phyloP scores from a whole-genome alignment of 2,888 invertebrate genomes.

The Morinoia aosen region DNA sequence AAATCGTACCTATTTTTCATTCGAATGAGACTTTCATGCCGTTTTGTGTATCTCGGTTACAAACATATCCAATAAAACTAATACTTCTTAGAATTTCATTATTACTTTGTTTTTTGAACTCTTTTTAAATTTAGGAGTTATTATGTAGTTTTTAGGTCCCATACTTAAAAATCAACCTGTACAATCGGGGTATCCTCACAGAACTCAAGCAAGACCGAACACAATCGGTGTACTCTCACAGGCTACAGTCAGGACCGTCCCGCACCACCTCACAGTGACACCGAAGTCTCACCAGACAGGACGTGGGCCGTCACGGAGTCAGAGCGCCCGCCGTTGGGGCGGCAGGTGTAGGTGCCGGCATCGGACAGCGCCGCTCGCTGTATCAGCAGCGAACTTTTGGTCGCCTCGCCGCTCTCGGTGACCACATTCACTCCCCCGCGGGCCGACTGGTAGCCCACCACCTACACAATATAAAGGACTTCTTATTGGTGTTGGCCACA shows the following conservation, averaged over 20 bases:
- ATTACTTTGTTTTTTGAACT: too few relatives aligned
- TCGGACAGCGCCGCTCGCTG: slow-evolving; percentile 89
- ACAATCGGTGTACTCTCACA: too few relatives aligned
- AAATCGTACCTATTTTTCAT: too few relatives aligned
- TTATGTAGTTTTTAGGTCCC: too few relatives aligned
- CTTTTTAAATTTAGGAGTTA: too few relatives aligned
- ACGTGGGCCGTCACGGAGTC: slow-evolving; percentile 93
- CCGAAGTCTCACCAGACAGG: slow-evolving; percentile 81
- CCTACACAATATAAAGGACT: slow-evolving; percentile 76
- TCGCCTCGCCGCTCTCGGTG: slow-evolving; percentile 89
- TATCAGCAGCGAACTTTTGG: slow-evolving; percentile 89
- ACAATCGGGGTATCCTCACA: too few relatives aligned
- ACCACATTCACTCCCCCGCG: slow-evolving; percentile 92
- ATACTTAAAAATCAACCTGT: too few relatives aligned
- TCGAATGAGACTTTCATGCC: too few relatives aligned
- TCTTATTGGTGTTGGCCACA: neutral
- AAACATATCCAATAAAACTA: too few relatives aligned
- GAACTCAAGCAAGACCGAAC: too few relatives aligned
- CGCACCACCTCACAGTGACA: neutral
- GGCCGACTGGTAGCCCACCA: slow-evolving; percentile 93
- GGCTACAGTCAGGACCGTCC: neutral
- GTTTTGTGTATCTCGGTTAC: too few relatives aligned
- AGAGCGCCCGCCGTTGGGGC: slow-evolving; percentile 92
- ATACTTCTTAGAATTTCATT: too few relatives aligned
- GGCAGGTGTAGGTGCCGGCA: slow-evolving; percentile 92